Evolutionary conservation across 1,140 invertebrate species (phyloP).

Genomic region (Eumeta japonica): DNA sequence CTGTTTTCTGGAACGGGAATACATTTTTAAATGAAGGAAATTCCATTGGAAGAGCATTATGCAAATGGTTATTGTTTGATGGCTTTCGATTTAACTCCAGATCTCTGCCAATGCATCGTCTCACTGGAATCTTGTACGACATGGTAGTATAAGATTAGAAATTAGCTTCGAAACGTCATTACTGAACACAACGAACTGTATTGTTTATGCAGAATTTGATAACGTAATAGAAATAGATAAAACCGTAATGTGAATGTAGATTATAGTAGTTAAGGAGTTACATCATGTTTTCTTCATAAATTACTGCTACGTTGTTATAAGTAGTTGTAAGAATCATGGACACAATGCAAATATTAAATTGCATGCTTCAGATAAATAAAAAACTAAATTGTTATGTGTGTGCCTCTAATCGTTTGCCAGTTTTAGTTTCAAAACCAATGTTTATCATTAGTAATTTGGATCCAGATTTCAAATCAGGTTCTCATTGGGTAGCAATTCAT

Average conservation of each 20-base stretch:
- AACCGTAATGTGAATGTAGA: constrained; percentile 20
- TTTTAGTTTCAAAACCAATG: no score
- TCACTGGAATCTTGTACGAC: constrained; percentile 32
- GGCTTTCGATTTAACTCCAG: constrained; percentile 31
- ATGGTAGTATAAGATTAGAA: constrained; percentile 26
- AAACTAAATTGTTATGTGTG: no score
- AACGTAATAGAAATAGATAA: constrained; percentile 28
- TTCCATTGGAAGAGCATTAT: constrained; percentile 12
- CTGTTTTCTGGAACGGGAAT: constrained; percentile 35
- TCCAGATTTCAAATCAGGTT: no score
- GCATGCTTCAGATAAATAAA: no score
- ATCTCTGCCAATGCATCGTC: constrained; percentile 24
- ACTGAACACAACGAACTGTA: constrained; percentile 23
- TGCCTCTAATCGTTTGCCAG: no score
- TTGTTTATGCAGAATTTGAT: constrained; percentile 33
- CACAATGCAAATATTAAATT: no score
- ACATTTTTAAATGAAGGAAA: constrained; percentile 25
- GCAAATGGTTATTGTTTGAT: constrained; percentile 20
- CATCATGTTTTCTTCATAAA: no score
- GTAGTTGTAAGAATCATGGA: no score
- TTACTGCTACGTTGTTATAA: no score
- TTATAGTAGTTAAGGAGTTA: constrained; percentile 16
- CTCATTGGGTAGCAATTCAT: no score
- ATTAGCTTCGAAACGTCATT: constrained; percentile 23
- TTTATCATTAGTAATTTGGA: no score